phyloP scores from a whole-genome alignment of 2,113 vertebrate genomes.

The Etia nguti region DNA sequence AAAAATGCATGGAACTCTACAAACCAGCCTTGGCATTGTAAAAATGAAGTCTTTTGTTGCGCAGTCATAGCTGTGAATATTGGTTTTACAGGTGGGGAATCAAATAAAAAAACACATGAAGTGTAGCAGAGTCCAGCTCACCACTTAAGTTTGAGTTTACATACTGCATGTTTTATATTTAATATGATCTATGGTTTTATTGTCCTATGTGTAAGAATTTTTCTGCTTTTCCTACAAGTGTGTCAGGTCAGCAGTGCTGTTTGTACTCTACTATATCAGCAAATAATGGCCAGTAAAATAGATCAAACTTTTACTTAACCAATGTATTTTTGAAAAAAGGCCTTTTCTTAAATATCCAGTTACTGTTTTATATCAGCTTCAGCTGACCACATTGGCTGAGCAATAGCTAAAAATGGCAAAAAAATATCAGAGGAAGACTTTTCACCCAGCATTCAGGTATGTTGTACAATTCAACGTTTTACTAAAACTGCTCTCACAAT shows the following conservation, averaged over 20 bases:
- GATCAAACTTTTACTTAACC: not conserved
- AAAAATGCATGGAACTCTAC: not conserved
- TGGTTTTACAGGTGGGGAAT: not conserved
- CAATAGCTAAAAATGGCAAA: not conserved
- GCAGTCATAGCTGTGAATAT: not conserved
- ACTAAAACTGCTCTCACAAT: not conserved
- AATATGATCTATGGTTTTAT: not conserved
- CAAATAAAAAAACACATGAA: not conserved
- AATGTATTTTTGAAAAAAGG: not conserved
- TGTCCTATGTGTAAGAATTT: constrained; percentile 15
- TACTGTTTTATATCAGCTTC: not conserved
- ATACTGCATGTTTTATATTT: not conserved
- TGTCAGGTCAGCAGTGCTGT: not conserved
- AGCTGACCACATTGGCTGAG: not conserved
- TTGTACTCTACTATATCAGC: not conserved
- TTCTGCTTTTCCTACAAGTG: not conserved
- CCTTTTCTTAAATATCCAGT: not conserved
- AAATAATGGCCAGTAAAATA: not conserved
- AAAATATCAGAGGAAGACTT: not conserved
- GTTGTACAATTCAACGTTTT: not conserved
- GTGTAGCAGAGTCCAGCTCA: not conserved
- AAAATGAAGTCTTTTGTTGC: not conserved
- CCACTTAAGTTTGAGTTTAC: not conserved
- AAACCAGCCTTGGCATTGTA: not conserved
- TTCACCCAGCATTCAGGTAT: not conserved